A percentile compares a stretch with the other conserved stretches of the same genome.
Evolutionary conservation across 2,888 invertebrate species (phyloP).

Genomic region (Xestia xanthographa): DNA sequence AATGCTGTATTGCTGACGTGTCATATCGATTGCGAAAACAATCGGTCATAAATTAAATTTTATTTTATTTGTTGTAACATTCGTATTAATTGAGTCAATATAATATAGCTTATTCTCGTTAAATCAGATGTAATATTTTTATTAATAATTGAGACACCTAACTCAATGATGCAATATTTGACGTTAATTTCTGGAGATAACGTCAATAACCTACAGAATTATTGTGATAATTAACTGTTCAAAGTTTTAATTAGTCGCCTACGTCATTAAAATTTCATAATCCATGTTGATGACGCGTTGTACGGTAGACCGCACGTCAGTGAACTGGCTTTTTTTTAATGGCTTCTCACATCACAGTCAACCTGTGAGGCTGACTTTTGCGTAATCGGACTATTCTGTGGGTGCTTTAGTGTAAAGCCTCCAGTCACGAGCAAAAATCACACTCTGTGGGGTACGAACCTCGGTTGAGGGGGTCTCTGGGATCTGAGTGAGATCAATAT

Average conservation of each 20-base stretch:
- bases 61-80: slow-evolving; percentile 8
- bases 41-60: background rate
- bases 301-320: slow-evolving; percentile 1
- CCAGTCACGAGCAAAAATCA: too few relatives aligned
- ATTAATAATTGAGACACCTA: slow-evolving; percentile 33
- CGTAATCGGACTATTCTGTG: too few relatives aligned
- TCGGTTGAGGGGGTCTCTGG: too few relatives aligned
- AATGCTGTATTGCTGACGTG: background rate
- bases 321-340: background rate
- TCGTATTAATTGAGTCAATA: background rate
- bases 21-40: slow-evolving; percentile 17
- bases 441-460: too few relatives aligned
- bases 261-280: slow-evolving; percentile 39
- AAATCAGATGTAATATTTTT: slow-evolving; percentile 26
- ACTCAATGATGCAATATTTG: slow-evolving; percentile 56
- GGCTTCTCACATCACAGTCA: too few relatives aligned
- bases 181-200: slow-evolving; percentile 49
- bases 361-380: too few relatives aligned
- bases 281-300: slow-evolving; percentile 1
- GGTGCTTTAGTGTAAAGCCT: too few relatives aligned
- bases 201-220: slow-evolving; percentile 39
- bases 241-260: slow-evolving; percentile 33
- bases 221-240: slow-evolving; percentile 33
- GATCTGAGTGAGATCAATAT: too few relatives aligned
- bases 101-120: background rate